Conservation (phyloP, 1,140 invertebrate species). For the Penaeus indicus region DNA sequence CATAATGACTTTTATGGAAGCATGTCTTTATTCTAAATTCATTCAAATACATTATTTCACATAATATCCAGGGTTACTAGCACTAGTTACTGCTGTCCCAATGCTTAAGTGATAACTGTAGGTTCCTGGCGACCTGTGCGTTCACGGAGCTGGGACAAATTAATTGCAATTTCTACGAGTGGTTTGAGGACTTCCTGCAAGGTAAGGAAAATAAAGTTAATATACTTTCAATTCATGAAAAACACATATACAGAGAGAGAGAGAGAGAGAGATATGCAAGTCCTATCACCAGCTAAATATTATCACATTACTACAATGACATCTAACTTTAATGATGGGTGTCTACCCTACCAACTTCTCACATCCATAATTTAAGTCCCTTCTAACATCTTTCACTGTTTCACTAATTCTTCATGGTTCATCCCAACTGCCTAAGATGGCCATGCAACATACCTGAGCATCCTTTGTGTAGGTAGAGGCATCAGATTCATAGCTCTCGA, state of each 20-base stretch:
- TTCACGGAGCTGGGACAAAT: slow-evolving; percentile 85
- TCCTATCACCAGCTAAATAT: too few species aligned
- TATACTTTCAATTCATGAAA: background rate
- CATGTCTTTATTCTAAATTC: too few species aligned
- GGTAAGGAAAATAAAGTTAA: slow-evolving; percentile 21
- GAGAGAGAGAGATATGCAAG: too few species aligned
- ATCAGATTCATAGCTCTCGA: slow-evolving; percentile 88
- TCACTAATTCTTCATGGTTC: background rate
- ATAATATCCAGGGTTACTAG: too few species aligned
- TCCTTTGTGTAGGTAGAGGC: slow-evolving; percentile 73
- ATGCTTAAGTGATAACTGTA: slow-evolving; percentile 96
- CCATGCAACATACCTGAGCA: slow-evolving; percentile 77
- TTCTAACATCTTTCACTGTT: too few species aligned
- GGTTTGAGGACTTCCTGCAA: slow-evolving; percentile 83
- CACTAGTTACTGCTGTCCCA: background rate
- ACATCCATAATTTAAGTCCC: too few species aligned
- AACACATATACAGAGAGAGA: too few species aligned
- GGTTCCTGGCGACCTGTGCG: slow-evolving; percentile 90
- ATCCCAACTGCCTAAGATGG: background rate
- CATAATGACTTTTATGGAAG: too few species aligned
- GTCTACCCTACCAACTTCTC: too few species aligned
- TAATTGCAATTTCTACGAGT: slow-evolving; percentile 88
- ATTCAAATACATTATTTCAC: too few species aligned
- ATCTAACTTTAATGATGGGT: too few species aligned
- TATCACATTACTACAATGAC: too few species aligned